Evolutionary conservation across 2,888 invertebrate genomes (phyloP), one percentile per base, ranked within the genome.

Genomic region (Uloborus plumipes): DNA sequence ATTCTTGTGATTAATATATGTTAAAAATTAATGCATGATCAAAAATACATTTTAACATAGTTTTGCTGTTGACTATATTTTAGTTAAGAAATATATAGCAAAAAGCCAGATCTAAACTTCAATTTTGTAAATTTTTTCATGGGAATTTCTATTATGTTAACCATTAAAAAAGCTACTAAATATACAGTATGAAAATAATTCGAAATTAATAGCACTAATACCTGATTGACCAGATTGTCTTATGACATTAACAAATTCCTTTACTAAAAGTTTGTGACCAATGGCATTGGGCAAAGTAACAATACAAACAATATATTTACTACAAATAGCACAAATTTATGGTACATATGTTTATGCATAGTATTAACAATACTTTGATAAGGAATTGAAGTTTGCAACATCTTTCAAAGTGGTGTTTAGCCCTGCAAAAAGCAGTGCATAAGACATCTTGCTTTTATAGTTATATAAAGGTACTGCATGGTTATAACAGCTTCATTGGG

Each of bases 331-430:
- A 81, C 74, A 81, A 69, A 80, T 73, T 73, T 55, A 70, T 70
- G 55, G 55, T 77, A 74, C 65, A 74, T 58, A 70, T 50, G 67
- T 70, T 66, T 69, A 80, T 74, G 64, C 69, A 73, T 80, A 64
- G 69, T 53, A 70, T 80, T 75, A 82, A 76, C 76, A 82, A 76
- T 82, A 82, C 81, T 82, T 82, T 82, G 81, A 82, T 76, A 76
- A 72, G 81, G 81, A 82, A 82, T 75, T 81, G 81, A 81, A 81
- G 74, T 81, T 70, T 55, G 74, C 70, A 67, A 82, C 75, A 75
- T 75, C 75, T 65, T 71, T 75, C 51, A 81, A 69, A 72, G 62
- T 62, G 66, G 61, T 67, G 66, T 61, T 26, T 39, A 31, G 70
- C 81, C 14, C 75, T 65, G 75, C 81, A 64, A 75, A 81, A 81